These are phyloP conservation scores for Neoascia interrupta DNA, from an alignment of 2,888 invertebrate genomes.

Conservation along the genomic window DNA sequence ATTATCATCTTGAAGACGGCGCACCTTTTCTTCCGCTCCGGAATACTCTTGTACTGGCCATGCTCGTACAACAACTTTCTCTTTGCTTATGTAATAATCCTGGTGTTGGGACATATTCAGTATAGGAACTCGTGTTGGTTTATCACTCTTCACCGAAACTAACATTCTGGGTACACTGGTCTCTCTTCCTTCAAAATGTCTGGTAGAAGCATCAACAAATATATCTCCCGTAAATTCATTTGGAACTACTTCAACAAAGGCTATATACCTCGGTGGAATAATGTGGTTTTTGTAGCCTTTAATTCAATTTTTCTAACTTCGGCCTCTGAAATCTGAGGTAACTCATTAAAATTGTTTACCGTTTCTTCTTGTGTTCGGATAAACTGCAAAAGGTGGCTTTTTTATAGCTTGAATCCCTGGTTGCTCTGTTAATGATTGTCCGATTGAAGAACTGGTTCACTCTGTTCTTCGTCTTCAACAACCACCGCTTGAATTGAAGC, in stretches of 20 bases:
- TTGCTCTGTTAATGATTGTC: constrained; percentile 31
- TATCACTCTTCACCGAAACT: constrained; percentile 10
- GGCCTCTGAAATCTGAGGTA: constrained; percentile 2
- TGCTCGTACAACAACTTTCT: constrained; percentile 11
- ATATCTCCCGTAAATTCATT: neutral
- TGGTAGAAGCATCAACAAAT: neutral
- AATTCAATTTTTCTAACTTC: neutral
- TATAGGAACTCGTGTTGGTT: constrained; percentile 2
- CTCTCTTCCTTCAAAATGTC: constrained; percentile 17
- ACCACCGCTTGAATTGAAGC: constrained; percentile 21
- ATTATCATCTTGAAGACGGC: neutral
- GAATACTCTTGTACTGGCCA: neutral
- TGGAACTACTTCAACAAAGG: constrained; percentile 4
- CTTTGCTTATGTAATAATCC: neutral
- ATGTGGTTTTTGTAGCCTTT: neutral
- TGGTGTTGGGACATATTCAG: constrained; percentile 17
- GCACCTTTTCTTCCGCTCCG: neutral
- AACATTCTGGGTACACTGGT: constrained; percentile 10
- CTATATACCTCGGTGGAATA: constrained; percentile 22
- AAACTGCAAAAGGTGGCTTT: too few species aligned
- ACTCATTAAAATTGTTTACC: too few species aligned
- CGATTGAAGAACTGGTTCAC: constrained; percentile 37
- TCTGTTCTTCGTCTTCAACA: constrained; percentile 26
- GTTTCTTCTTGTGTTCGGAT: too few species aligned
- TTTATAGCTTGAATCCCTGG: constrained; percentile 24